Evolutionary conservation across 2,888 invertebrate species (phyloP).

Genomic region (Tromatobia lineatoria): DNA sequence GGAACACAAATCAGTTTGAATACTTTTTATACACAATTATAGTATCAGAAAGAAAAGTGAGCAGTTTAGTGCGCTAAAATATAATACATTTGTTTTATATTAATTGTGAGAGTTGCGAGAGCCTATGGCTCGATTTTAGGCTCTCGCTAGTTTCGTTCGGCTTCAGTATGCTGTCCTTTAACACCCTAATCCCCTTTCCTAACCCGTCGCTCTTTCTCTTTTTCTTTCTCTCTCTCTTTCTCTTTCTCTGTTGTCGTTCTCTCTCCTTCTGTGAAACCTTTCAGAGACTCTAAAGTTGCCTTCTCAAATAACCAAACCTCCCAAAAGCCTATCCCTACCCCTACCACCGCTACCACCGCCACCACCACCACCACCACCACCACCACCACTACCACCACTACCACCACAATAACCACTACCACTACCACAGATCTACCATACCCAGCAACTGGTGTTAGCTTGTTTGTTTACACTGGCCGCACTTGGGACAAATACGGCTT

Average conservation of each 20-base stretch:
- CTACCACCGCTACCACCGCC: slow-evolving; percentile 34
- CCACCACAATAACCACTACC: slow-evolving; percentile 57
- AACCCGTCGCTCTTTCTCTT: slow-evolving; percentile 51
- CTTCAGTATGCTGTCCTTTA: slow-evolving; percentile 51
- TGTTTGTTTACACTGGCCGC: slow-evolving; percentile 83
- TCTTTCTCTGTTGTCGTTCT: slow-evolving; percentile 25
- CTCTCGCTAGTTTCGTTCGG: slow-evolving; percentile 57
- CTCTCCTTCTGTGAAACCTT: slow-evolving; percentile 40
- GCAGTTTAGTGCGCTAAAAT: slow-evolving; percentile 24
- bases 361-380: slow-evolving; percentile 16
- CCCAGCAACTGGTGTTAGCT: slow-evolving; percentile 84
- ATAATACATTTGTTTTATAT: slow-evolving; percentile 34
- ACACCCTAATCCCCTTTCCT: slow-evolving; percentile 51
- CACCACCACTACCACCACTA: slow-evolving; percentile 63
- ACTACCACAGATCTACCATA: slow-evolving; percentile 69
- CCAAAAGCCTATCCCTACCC: slow-evolving; percentile 27
- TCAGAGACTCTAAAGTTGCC: slow-evolving; percentile 65
- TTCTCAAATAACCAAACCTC: slow-evolving; percentile 60
- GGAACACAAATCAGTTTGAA: slow-evolving; percentile 19
- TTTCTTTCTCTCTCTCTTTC: slow-evolving; percentile 53
- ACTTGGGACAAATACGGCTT: slow-evolving; percentile 83
- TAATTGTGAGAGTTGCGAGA: slow-evolving; percentile 49
- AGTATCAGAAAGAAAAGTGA: slow-evolving; percentile 19
- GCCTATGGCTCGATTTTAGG: slow-evolving; percentile 85
- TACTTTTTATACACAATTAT: slow-evolving; percentile 28